Conservation (phyloP, 1,140 invertebrate genomes). For the Antheraea mylitta region DNA sequence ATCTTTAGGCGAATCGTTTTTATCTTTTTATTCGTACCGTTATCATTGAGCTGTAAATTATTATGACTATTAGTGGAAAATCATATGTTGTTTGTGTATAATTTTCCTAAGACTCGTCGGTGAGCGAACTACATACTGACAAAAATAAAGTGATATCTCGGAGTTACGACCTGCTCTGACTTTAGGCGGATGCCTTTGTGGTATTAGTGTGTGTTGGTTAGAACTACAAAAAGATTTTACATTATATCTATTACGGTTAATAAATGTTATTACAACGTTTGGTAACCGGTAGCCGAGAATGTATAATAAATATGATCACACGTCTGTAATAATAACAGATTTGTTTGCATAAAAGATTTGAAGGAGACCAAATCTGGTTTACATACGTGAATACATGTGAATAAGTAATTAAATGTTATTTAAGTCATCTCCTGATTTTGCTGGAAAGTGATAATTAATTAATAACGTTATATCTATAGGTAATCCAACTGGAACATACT, state of each 20-base stretch:
- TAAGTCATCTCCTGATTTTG: neutral
- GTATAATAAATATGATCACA: neutral
- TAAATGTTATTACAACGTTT: neutral
- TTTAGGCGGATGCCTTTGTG: conserved; percentile 13
- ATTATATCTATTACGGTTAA: conserved; percentile 4
- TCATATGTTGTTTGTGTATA: conserved; percentile 30
- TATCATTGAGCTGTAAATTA: conserved; percentile 63
- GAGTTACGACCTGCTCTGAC: conserved; percentile 13
- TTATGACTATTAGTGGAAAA: conserved; percentile 51
- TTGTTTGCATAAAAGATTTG: conserved; percentile 26
- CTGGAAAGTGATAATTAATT: neutral
- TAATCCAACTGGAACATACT: too few relatives aligned
- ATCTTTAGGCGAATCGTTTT: conserved; percentile 47
- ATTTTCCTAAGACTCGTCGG: conserved; percentile 31
- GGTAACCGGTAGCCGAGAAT: neutral
- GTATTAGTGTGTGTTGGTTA: neutral
- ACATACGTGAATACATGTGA: conserved; percentile 8
- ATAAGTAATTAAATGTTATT: conserved; percentile 1
- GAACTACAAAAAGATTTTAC: conserved; percentile 1
- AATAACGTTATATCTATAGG: too few relatives aligned
- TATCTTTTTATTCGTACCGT: conserved; percentile 47
- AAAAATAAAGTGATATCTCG: conserved; percentile 42
- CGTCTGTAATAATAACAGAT: conserved; percentile 19
- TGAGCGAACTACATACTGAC: conserved; percentile 23
- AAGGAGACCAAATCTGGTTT: conserved; percentile 13